These are phyloP conservation scores for Natrix natrix DNA, from an alignment of 2,797 vertebrate genomes.

Conservation along the genomic window DNA sequence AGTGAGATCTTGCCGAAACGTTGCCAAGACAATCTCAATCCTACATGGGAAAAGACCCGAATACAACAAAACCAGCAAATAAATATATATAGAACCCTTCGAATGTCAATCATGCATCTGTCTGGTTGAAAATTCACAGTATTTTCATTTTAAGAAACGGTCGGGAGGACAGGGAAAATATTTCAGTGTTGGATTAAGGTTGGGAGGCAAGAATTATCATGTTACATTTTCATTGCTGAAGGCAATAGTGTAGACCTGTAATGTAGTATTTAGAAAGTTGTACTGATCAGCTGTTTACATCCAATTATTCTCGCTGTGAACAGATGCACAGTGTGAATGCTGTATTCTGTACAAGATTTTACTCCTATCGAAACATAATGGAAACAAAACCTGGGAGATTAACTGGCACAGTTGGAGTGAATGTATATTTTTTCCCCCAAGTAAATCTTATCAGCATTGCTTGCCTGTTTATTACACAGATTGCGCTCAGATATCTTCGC, in stretches of 20 bases:
- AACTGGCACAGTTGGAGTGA: conserved; percentile 33
- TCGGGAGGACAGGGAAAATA: neutral
- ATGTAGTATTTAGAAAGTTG: neutral
- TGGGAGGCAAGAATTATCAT: conserved; percentile 37
- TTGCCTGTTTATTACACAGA: neutral
- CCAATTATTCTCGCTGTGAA: conserved; percentile 51
- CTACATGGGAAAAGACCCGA: no score
- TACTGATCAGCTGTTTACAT: conserved; percentile 29
- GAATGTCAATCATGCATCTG: neutral
- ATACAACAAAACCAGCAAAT: no score
- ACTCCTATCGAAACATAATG: conserved; percentile 43
- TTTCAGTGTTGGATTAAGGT: conserved; percentile 40
- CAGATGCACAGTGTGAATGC: conserved; percentile 35
- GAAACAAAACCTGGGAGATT: conserved; percentile 45
- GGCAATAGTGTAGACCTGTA: conserved; percentile 4
- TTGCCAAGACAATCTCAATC: no score
- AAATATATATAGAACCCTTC: neutral
- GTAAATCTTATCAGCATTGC: neutral
- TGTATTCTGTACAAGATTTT: conserved; percentile 45
- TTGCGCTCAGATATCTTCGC: conserved; percentile 1
- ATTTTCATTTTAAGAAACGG: neutral
- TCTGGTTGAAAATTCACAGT: neutral
- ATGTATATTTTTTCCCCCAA: conserved; percentile 2
- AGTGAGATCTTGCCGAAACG: no score
- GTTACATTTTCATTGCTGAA: conserved; percentile 40